Percentiles rank a stretch among this genome's conserved stretches.
phyloP scores from a whole-genome alignment of 2,113 vertebrate species.

The Phaethon lepturus region DNA sequence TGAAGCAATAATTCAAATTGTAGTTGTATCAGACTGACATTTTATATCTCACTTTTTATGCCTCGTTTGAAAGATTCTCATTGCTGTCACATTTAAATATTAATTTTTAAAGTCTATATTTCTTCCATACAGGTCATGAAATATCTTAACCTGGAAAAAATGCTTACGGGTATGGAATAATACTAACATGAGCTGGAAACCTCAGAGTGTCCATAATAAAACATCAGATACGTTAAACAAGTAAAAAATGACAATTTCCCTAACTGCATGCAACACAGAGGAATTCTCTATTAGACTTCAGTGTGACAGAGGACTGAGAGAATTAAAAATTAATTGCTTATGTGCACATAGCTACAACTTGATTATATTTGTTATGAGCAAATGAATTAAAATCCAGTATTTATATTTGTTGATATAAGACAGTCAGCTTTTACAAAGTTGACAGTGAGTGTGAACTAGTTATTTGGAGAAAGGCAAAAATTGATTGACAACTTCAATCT shows the following conservation, averaged over 20 bases:
- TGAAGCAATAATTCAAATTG: neutral
- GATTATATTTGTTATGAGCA: neutral
- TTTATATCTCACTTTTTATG: neutral
- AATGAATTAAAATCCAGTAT: neutral
- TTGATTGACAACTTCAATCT: neutral
- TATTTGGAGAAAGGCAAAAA: neutral
- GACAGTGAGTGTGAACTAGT: neutral
- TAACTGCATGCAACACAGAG: neutral
- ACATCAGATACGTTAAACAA: neutral
- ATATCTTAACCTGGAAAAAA: constrained; percentile 20
- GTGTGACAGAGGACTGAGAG: neutral
- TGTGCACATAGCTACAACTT: neutral
- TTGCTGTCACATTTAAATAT: neutral
- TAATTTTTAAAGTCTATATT: neutral
- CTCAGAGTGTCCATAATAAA: neutral
- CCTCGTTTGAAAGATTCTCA: neutral
- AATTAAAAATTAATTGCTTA: neutral
- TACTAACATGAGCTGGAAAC: neutral
- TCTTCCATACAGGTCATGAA: neutral
- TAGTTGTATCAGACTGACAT: neutral
- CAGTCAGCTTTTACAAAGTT: neutral
- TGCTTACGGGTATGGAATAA: neutral
- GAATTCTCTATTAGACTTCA: neutral
- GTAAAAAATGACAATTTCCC: neutral
- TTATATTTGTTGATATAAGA: neutral